Evolutionary conservation across 2,888 invertebrate species (phyloP).

Genomic region (Cinara cedri): DNA sequence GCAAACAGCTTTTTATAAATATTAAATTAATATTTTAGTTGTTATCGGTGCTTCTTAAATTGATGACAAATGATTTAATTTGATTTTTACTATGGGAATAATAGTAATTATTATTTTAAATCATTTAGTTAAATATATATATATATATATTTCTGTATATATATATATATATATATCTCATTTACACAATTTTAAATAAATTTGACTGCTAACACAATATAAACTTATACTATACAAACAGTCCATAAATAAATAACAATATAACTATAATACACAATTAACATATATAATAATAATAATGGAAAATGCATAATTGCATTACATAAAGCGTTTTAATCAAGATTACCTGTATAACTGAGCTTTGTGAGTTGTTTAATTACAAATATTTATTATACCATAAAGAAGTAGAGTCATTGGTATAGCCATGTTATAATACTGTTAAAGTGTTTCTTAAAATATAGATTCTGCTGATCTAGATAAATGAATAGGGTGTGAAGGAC

Average conservation of each 20-base stretch:
- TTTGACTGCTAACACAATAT: constrained; percentile 44
- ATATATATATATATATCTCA: constrained; percentile 25
- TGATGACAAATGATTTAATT: constrained; percentile 27
- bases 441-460: constrained; percentile 72
- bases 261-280: constrained; percentile 54
- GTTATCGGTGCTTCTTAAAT: constrained; percentile 46
- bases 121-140: constrained; percentile 22
- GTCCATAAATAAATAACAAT: constrained; percentile 56
- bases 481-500: constrained; percentile 97
- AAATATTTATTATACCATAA: constrained; percentile 44
- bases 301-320: constrained; percentile 52
- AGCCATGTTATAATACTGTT: constrained; percentile 55
- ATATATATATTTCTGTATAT: constrained; percentile 17
- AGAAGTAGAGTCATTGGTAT: constrained; percentile 37
- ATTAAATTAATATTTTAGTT: constrained; percentile 42
- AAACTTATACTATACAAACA: constrained; percentile 51
- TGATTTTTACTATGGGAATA: constrained; percentile 38
- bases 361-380: constrained; percentile 36
- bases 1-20: constrained; percentile 31
- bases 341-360: constrained; percentile 56
- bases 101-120: constrained; percentile 37
- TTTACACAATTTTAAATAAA: constrained; percentile 37
- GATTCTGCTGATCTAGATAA: constrained; percentile 95
- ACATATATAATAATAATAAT: constrained; percentile 52
- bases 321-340: constrained; percentile 50